These are phyloP conservation scores for Speoplatyrhinus poulsoni DNA, from an alignment of 2,113 vertebrate species.

Conservation along the genomic window DNA sequence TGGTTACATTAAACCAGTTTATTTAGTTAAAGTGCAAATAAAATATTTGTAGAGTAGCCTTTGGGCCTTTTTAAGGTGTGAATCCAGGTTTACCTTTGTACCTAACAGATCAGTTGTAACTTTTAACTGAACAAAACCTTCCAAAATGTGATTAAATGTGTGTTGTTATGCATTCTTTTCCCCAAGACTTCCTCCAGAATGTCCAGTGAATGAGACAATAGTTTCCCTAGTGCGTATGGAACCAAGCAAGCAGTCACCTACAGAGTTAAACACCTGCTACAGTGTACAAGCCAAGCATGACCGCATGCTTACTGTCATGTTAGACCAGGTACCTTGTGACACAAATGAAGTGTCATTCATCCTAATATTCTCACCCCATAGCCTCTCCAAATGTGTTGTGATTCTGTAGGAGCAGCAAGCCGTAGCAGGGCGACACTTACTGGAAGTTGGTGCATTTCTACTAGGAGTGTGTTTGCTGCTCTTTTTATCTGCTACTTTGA, in stretches of 20 bases:
- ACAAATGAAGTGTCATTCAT: not conserved
- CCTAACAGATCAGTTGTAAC: not conserved
- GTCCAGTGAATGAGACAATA: conserved; percentile 45
- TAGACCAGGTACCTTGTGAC: conserved; percentile 67
- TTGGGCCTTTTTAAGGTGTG: no score
- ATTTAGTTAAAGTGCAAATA: no score
- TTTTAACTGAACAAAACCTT: not conserved
- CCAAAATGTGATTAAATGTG: not conserved
- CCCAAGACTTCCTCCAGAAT: conserved; percentile 64
- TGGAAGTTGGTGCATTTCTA: conserved; percentile 66
- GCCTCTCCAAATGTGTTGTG: conserved; percentile 8
- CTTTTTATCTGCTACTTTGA: conserved; percentile 59
- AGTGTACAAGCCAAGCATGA: conserved; percentile 62
- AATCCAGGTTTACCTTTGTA: no score
- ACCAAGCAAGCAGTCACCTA: conserved; percentile 15
- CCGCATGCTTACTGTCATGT: conserved; percentile 68
- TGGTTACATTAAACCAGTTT: no score
- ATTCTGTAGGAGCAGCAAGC: conserved; percentile 62
- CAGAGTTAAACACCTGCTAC: conserved; percentile 60
- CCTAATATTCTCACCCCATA: not conserved
- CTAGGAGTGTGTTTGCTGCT: conserved; percentile 69
- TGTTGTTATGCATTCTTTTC: not conserved
- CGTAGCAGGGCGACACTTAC: conserved; percentile 67
- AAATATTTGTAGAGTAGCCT: no score
- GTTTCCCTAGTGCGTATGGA: conserved; percentile 45